A percentile compares a stretch with the other conserved stretches of the same genome.
These are phyloP conservation scores for Hypsopygia costalis DNA, from an alignment of 2,888 invertebrate species.

Conservation along the genomic window DNA sequence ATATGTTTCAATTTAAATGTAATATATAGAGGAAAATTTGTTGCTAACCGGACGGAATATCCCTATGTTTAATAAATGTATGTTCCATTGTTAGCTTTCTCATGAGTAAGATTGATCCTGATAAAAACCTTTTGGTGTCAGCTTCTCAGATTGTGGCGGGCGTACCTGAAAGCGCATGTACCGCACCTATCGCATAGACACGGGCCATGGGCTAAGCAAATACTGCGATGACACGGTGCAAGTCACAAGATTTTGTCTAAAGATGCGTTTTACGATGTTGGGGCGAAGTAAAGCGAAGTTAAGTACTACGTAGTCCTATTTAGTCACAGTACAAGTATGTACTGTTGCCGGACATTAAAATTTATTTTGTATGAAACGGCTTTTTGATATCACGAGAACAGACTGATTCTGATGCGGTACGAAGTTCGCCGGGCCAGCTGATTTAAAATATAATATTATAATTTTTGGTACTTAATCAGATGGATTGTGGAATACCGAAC, in stretches of 20 bases:
- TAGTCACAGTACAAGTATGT: no score
- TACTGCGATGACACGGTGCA: slow-evolving; percentile 38
- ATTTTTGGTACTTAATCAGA: no score
- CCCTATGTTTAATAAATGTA: slow-evolving; percentile 29
- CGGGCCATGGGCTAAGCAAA: slow-evolving; percentile 72
- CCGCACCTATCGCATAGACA: slow-evolving; percentile 71
- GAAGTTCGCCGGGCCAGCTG: no score
- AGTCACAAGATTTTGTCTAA: slow-evolving; percentile 23
- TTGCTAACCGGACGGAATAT: slow-evolving; percentile 12
- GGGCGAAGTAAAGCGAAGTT: no score
- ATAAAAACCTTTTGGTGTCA: slow-evolving; percentile 79
- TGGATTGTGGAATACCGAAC: no score
- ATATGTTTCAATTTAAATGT: background rate
- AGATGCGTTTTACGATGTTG: no score
- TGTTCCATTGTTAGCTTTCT: slow-evolving; percentile 66
- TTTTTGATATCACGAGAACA: no score
- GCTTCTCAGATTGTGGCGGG: slow-evolving; percentile 62
- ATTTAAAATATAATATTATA: no score
- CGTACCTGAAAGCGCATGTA: slow-evolving; percentile 76
- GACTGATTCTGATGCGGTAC: no score
- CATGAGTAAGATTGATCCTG: slow-evolving; percentile 68
- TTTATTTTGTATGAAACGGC: no score
- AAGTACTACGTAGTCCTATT: no score
- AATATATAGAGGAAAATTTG: background rate
- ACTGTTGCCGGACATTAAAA: no score